These are phyloP conservation scores for Probosciger aterrimus DNA, from an alignment of 2,113 vertebrate genomes.

Conservation along the genomic window DNA sequence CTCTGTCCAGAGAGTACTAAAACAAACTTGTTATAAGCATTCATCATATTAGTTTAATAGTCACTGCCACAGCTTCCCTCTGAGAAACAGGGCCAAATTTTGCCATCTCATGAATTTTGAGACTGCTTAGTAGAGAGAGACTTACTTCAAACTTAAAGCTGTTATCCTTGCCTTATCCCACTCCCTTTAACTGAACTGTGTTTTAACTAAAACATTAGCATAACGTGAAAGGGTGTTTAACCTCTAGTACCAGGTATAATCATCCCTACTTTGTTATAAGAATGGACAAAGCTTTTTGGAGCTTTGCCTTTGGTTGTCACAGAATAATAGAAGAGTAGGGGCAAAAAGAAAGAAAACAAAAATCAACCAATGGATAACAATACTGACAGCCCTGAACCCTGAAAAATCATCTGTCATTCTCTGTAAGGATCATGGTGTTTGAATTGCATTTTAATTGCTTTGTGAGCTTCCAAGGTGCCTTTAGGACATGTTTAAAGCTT, in stretches of 20 bases:
- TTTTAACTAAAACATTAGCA: background rate
- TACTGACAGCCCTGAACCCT: background rate
- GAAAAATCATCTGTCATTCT: background rate
- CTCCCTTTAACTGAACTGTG: background rate
- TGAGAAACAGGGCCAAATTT: background rate
- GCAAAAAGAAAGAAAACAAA: background rate
- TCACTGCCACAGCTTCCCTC: background rate
- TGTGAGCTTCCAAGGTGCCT: background rate
- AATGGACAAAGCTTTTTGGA: background rate
- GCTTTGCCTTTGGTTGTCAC: background rate
- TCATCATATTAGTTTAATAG: background rate
- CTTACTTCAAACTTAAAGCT: no score
- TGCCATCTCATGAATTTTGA: background rate
- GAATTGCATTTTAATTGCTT: background rate
- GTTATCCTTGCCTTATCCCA: background rate
- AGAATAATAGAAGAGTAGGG: background rate
- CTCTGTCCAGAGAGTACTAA: background rate
- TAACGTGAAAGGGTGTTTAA: background rate
- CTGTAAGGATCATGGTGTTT: background rate
- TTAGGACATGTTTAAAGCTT: background rate
- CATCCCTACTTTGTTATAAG: no score
- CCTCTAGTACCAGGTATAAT: background rate
- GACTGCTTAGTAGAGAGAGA: no score
- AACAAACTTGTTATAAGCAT: background rate
- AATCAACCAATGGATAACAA: background rate